Percentiles rank a stretch among this genome's conserved stretches.
Conservation (phyloP, 2,888 invertebrate genomes). For the Athrips mouffetella region DNA sequence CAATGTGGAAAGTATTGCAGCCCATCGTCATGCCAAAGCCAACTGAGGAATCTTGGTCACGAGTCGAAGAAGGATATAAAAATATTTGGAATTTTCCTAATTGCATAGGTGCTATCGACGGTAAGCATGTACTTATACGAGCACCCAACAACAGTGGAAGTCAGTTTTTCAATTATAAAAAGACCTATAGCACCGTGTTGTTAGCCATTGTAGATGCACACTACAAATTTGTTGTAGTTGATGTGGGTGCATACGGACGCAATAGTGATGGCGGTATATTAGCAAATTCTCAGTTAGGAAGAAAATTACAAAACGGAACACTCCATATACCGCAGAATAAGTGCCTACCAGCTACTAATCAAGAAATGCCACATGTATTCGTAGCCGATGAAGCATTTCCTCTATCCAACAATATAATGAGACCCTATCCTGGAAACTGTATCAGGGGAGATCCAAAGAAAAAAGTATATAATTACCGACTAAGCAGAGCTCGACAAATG, state of each 20-base stretch:
- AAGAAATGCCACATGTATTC: conserved; percentile 29
- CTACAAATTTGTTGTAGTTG: conserved; percentile 23
- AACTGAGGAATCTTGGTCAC: conserved; percentile 7
- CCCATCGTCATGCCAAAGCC: conserved; percentile 20
- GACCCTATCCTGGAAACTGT: conserved; percentile 22
- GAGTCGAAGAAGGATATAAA: neutral
- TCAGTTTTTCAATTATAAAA: conserved; percentile 24
- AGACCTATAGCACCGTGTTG: conserved; percentile 22
- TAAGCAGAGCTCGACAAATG: conserved; percentile 19
- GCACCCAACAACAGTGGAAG: conserved; percentile 21
- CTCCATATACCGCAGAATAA: conserved; percentile 29
- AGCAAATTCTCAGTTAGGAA: conserved; percentile 22
- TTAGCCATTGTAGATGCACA: conserved; percentile 24
- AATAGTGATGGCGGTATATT: conserved; percentile 21
- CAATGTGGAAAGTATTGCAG: conserved; percentile 16
- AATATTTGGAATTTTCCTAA: neutral
- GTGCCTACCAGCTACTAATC: conserved; percentile 28
- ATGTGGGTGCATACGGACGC: conserved; percentile 22
- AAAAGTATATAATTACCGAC: conserved; percentile 18
- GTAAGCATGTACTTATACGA: conserved; percentile 8
- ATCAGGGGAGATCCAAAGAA: conserved; percentile 7
- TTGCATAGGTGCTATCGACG: neutral
- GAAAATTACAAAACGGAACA: conserved; percentile 22
- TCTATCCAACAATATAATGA: conserved; percentile 19
- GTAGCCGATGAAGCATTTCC: conserved; percentile 34